Conservation (phyloP, 2,113 vertebrate species). For the Dasypus novemcinctus region DNA sequence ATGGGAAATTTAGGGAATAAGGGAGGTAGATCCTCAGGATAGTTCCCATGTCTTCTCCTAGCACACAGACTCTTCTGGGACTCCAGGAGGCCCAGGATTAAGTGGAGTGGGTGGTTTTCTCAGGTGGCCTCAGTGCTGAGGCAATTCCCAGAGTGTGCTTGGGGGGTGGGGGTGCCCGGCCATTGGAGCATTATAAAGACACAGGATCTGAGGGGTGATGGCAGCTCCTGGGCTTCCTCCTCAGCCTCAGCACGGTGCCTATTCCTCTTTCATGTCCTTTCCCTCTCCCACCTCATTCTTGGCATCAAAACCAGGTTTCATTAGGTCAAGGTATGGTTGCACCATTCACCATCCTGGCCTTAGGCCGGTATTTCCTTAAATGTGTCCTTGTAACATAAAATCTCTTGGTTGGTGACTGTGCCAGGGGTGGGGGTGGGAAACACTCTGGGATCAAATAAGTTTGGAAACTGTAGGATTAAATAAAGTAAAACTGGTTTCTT, state of each 20-base stretch:
- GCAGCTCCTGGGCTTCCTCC: not conserved
- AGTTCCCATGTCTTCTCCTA: too few species aligned
- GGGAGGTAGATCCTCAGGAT: too few species aligned
- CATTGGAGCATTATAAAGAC: not conserved
- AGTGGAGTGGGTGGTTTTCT: not conserved
- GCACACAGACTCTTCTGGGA: not conserved
- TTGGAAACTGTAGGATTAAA: not conserved
- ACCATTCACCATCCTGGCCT: not conserved
- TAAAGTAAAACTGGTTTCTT: not conserved
- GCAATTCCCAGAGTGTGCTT: not conserved
- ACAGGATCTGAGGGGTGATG: not conserved
- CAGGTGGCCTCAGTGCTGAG: too few species aligned
- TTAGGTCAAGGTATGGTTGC: accelerated
- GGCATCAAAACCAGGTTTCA: not conserved
- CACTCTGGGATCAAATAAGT: not conserved
- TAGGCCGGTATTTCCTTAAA: not conserved
- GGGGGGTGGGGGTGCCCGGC: not conserved
- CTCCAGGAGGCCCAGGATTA: not conserved
- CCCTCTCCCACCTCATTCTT: not conserved
- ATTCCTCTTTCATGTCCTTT: accelerated
- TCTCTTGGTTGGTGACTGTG: not conserved
- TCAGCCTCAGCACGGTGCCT: not conserved
- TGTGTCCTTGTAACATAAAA: not conserved
- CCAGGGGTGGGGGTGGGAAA: not conserved
- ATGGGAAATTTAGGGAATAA: not conserved